Evolutionary conservation across 1,140 invertebrate species (phyloP).

Genomic region (Berghia stephanieae): DNA sequence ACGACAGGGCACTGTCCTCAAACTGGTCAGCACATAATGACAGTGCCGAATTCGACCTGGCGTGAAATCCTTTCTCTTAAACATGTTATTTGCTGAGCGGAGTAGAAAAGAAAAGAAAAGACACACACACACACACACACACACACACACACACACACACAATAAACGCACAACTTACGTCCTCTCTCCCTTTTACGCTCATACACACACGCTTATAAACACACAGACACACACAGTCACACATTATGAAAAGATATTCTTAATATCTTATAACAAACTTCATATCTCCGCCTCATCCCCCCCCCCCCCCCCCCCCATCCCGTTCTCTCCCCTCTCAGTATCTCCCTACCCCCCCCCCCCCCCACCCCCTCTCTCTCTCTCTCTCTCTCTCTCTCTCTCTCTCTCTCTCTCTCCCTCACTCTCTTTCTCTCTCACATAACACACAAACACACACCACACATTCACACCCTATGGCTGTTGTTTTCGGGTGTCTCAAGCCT

Average conservation of each 20-base stretch:
- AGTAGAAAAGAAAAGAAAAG: no score
- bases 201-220: background rate
- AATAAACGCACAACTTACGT: background rate
- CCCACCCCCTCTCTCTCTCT: background rate
- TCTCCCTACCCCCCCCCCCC: background rate
- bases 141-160: slow-evolving; percentile 19
- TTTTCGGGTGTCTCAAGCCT: no score
- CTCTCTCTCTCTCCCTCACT: slow-evolving; percentile 1
- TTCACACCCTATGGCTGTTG: no score
- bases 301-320: background rate
- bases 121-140: slow-evolving; percentile 18
- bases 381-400: background rate
- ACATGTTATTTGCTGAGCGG: no score
- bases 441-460: background rate
- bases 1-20: background rate
- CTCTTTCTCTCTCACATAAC: background rate
- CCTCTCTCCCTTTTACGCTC: background rate
- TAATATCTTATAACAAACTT: background rate
- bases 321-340: background rate
- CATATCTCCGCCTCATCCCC: background rate
- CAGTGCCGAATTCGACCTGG: background rate
- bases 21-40: background rate
- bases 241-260: background rate
- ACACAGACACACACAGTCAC: background rate
- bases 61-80: background rate